These are phyloP conservation scores for Patella pellucida DNA, from an alignment of 2,888 invertebrate genomes.

Conservation along the genomic window DNA sequence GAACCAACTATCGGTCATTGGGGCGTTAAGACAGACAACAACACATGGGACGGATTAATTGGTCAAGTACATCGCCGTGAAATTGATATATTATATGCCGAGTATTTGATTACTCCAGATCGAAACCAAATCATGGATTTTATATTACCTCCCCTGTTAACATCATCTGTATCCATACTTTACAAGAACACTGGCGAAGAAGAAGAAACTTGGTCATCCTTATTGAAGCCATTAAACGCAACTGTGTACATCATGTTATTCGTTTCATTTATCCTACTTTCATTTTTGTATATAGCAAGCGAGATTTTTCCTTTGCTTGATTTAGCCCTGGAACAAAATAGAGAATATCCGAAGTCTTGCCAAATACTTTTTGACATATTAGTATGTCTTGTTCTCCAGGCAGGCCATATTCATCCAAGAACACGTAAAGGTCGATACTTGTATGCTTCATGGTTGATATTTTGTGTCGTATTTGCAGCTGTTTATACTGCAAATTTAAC, in stretches of 20 bases:
- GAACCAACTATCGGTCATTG: slow-evolving; percentile 15
- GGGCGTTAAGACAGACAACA: not conserved
- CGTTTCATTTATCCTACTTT: not conserved
- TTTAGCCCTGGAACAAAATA: not conserved
- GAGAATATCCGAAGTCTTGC: not conserved
- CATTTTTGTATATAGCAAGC: not conserved
- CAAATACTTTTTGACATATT: slow-evolving; percentile 4
- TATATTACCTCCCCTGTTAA: slow-evolving; percentile 13
- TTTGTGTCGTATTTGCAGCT: slow-evolving; percentile 16
- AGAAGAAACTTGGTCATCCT: not conserved
- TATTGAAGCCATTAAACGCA: slow-evolving; percentile 6
- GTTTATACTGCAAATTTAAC: slow-evolving; percentile 15
- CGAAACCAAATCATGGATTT: slow-evolving; percentile 17
- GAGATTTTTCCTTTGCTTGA: not conserved
- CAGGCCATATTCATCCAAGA: not conserved
- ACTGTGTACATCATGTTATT: not conserved
- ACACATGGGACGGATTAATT: not conserved
- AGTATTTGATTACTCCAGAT: slow-evolving; percentile 4
- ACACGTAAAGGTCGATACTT: slow-evolving; percentile 11
- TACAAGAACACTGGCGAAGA: slow-evolving; percentile 14
- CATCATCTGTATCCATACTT: slow-evolving; percentile 7
- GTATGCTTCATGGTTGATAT: slow-evolving; percentile 16
- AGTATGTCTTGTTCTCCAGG: not conserved
- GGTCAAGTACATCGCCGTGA: not conserved
- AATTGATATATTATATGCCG: slow-evolving; percentile 13